These are phyloP conservation scores for Spea bombifrons DNA, from an alignment of 2,113 vertebrate genomes.

Conservation along the genomic window DNA sequence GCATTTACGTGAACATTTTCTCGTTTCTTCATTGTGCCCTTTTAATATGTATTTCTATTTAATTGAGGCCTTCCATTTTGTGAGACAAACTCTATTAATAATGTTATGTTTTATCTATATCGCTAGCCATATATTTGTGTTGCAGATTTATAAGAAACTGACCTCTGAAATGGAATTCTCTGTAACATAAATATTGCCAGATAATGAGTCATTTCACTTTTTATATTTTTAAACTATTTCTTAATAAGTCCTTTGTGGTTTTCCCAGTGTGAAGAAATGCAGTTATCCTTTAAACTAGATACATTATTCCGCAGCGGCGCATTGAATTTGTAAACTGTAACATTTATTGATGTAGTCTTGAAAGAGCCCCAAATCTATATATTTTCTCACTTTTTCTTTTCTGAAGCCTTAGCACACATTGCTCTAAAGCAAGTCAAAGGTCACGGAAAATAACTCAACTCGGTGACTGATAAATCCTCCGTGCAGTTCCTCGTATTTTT, in stretches of 20 bases:
- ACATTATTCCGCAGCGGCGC: slow-evolving; percentile 40
- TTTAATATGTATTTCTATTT: too few species aligned
- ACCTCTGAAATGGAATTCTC: slow-evolving; percentile 9
- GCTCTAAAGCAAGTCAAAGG: slow-evolving; percentile 7
- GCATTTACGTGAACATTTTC: too few species aligned
- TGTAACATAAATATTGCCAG: slow-evolving; percentile 15
- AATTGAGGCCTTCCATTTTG: too few species aligned
- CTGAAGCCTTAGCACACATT: neutral
- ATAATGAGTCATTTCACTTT: slow-evolving; percentile 38
- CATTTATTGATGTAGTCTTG: slow-evolving; percentile 42
- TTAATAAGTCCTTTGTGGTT: slow-evolving; percentile 42
- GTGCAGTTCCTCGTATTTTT: neutral
- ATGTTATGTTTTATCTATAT: neutral
- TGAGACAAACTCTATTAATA: neutral
- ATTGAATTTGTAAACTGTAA: slow-evolving; percentile 42
- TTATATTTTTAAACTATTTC: slow-evolving; percentile 40
- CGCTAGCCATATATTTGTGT: neutral
- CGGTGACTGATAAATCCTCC: slow-evolving; percentile 8
- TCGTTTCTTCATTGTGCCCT: too few species aligned
- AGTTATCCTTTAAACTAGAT: slow-evolving; percentile 44
- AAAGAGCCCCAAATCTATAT: slow-evolving; percentile 23
- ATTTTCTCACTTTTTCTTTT: slow-evolving; percentile 10
- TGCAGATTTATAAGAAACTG: slow-evolving; percentile 19
- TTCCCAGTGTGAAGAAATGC: slow-evolving; percentile 30
- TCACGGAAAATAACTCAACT: neutral